Conservation (phyloP, 2,113 vertebrate genomes). For the Naja naja region DNA sequence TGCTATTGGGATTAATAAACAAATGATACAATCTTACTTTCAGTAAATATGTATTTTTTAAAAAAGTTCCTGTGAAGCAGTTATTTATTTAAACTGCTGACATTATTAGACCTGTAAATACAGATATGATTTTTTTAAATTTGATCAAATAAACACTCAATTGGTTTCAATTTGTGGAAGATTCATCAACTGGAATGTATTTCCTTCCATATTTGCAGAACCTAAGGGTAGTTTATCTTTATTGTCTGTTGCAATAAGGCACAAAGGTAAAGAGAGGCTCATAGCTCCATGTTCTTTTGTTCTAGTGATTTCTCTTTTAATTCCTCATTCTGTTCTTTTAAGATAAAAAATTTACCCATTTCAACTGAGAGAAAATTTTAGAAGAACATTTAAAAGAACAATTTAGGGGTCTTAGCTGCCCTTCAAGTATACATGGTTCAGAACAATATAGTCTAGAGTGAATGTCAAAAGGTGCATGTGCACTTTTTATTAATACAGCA, state of each 20-base stretch:
- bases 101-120: not conserved
- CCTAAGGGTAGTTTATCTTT: not conserved
- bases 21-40: constrained; percentile 14
- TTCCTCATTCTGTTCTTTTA: not conserved
- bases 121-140: rapidly evolving
- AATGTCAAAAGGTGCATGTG: too few species aligned
- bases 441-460: too few species aligned
- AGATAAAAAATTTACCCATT: not conserved
- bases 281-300: constrained; percentile 12
- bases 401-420: not conserved
- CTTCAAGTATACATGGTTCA: not conserved
- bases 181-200: rapidly evolving
- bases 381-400: not conserved
- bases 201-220: not conserved
- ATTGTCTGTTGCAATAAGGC: not conserved
- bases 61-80: not conserved
- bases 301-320: not conserved
- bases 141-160: not conserved
- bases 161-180: rapidly evolving
- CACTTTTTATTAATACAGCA: not conserved
- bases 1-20: constrained; percentile 30
- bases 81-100: not conserved
- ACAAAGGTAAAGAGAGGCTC: not conserved
- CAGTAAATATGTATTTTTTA: constrained; percentile 16
- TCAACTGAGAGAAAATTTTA: not conserved